A percentile compares a stretch with the other conserved stretches of the same genome.
Conservation (phyloP, 1,140 invertebrate genomes). For the Sitodiplosis mosellana region DNA sequence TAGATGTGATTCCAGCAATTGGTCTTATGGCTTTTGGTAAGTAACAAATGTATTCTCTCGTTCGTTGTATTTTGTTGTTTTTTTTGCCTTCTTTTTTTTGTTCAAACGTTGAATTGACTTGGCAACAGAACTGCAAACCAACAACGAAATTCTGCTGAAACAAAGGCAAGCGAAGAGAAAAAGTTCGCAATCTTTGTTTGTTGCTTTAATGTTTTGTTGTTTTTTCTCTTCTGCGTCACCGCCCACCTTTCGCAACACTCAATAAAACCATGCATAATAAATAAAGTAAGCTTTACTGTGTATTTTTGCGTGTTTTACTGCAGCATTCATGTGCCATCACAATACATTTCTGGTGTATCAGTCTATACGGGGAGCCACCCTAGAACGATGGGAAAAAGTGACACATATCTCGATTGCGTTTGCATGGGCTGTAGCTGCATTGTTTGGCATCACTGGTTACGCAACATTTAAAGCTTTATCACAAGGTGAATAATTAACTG, state of each 20-base stretch:
- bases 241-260: too few relatives aligned
- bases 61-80: too few relatives aligned
- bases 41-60: conserved; percentile 7
- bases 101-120: too few relatives aligned
- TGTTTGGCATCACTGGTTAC: conserved; percentile 67
- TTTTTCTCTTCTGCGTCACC: too few relatives aligned
- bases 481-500: conserved; percentile 38
- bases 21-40: conserved; percentile 75
- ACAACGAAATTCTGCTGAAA: too few relatives aligned
- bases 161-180: too few relatives aligned
- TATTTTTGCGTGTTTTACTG: conserved; percentile 10
- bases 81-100: too few relatives aligned
- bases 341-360: conserved; percentile 75
- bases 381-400: conserved; percentile 62
- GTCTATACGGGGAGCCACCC: conserved; percentile 58
- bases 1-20: conserved; percentile 58
- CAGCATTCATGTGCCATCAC: conserved; percentile 85
- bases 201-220: too few relatives aligned
- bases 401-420: conserved; percentile 59
- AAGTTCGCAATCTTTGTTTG: too few relatives aligned
- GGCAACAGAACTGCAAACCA: too few relatives aligned
- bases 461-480: conserved; percentile 64
- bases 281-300: too few relatives aligned
- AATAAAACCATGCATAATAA: too few relatives aligned
- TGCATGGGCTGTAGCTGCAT: conserved; percentile 46